These are phyloP conservation scores for Hirtodrosophila histrioides DNA, from an alignment of 2,888 invertebrate genomes.

Conservation along the genomic window DNA sequence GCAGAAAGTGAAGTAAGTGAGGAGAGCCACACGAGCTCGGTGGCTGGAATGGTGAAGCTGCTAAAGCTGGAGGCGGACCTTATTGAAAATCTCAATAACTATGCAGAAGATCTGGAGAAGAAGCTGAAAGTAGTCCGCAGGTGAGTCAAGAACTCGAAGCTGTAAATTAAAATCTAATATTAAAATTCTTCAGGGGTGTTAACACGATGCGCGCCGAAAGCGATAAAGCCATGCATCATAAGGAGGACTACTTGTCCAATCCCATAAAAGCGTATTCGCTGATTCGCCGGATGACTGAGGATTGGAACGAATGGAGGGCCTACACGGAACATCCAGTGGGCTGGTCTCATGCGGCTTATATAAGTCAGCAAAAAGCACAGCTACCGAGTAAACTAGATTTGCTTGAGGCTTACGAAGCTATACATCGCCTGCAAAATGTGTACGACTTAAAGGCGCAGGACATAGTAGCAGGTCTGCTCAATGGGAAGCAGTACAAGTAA, in stretches of 20 bases:
- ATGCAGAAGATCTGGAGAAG: slow-evolving; percentile 61
- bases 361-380: slow-evolving; percentile 41
- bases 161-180: neutral
- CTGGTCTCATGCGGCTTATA: neutral
- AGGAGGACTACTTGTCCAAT: slow-evolving; percentile 73
- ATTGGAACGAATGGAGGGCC: slow-evolving; percentile 73
- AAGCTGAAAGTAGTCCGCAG: slow-evolving; percentile 66
- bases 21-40: slow-evolving; percentile 65
- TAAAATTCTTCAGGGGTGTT: slow-evolving; percentile 42
- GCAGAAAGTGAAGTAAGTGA: slow-evolving; percentile 4
- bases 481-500: slow-evolving; percentile 91
- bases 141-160: slow-evolving; percentile 29
- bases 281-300: slow-evolving; percentile 73
- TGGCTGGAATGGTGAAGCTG: slow-evolving; percentile 68
- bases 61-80: slow-evolving; percentile 66
- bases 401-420: slow-evolving; percentile 95
- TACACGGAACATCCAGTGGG: slow-evolving; percentile 66
- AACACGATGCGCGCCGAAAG: slow-evolving; percentile 59
- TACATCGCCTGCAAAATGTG: slow-evolving; percentile 95
- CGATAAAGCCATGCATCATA: slow-evolving; percentile 40
- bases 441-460: slow-evolving; percentile 93
- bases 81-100: slow-evolving; percentile 64
- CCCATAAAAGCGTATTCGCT: slow-evolving; percentile 73
- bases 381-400: slow-evolving; percentile 93
- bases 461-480: slow-evolving; percentile 91